A percentile compares a stretch with the other conserved stretches of the same genome.
Evolutionary conservation across 2,113 vertebrate species (phyloP).

Genomic region (Micronycteris hirsuta): DNA sequence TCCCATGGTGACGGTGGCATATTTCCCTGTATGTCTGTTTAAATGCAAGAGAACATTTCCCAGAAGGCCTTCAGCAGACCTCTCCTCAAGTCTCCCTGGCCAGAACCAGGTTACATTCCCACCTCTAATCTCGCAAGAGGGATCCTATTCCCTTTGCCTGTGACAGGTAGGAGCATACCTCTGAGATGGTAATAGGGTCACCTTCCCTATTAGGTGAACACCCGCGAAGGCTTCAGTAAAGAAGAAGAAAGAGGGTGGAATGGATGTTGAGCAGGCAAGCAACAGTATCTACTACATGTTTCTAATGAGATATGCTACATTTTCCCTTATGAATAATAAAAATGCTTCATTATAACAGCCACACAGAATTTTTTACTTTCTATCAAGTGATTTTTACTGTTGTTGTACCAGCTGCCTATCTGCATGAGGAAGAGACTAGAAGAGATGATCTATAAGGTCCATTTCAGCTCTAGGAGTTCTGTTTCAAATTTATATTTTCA

Average conservation of each 20-base stretch:
- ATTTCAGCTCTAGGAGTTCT: background rate
- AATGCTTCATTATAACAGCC: background rate
- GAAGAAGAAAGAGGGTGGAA: background rate
- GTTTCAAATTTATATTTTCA: background rate
- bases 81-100: background rate
- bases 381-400: background rate
- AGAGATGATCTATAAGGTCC: background rate
- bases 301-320: background rate
- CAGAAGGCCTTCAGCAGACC: background rate
- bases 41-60: background rate
- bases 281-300: background rate
- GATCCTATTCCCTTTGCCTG: background rate
- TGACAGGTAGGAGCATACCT: background rate
- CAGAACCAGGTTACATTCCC: background rate
- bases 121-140: background rate
- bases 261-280: background rate
- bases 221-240: background rate
- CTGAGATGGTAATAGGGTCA: background rate
- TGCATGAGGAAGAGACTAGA: background rate
- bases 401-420: background rate
- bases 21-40: background rate
- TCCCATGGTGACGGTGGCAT: background rate
- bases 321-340: background rate
- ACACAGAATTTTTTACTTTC: background rate
- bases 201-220: background rate